Evolutionary conservation across 37 sponge, comb jelly and placozoan species (phyloP).

Genomic region (Tethya wilhelma): DNA sequence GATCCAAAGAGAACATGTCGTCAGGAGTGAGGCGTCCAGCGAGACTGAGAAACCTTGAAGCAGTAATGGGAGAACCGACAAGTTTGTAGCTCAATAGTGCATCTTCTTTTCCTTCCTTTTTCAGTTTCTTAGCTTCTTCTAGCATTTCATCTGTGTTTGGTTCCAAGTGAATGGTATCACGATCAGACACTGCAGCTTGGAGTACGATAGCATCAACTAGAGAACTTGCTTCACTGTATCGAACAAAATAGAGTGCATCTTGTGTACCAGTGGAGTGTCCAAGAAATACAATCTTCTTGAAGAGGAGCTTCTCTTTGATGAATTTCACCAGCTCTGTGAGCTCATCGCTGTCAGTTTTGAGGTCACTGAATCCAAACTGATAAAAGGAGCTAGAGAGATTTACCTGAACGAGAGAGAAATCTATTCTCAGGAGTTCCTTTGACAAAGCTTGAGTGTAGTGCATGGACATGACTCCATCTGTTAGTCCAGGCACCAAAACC

Average conservation of each 20-base stretch:
- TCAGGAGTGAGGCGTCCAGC: conserved; percentile 47
- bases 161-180: conserved; percentile 21
- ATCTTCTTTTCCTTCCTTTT: conserved; percentile 16
- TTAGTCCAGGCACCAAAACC: conserved; percentile 40
- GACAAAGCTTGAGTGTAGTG: conserved; percentile 30
- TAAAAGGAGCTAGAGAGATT: conserved; percentile 59
- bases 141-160: conserved; percentile 11
- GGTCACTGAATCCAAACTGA: conserved; percentile 55
- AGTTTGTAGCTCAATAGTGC: conserved; percentile 7
- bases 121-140: conserved; percentile 26
- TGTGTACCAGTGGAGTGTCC: conserved; percentile 64
- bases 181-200: conserved; percentile 54
- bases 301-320: conserved; percentile 16
- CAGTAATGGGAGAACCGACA: conserved; percentile 52
- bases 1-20: conserved; percentile 64
- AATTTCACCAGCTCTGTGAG: conserved; percentile 16
- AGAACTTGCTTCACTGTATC: conserved; percentile 4
- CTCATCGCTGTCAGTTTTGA: conserved; percentile 37
- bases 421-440: conserved; percentile 4
- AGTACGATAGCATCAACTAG: conserved; percentile 36
- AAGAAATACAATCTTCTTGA: conserved; percentile 22
- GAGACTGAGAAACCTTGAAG: conserved; percentile 48
- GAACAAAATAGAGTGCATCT: conserved; percentile 38
- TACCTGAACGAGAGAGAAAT: conserved; percentile 47
- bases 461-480: conserved; percentile 60